phyloP scores from a whole-genome alignment of 2,113 vertebrate species.

The Pionites leucogaster region DNA sequence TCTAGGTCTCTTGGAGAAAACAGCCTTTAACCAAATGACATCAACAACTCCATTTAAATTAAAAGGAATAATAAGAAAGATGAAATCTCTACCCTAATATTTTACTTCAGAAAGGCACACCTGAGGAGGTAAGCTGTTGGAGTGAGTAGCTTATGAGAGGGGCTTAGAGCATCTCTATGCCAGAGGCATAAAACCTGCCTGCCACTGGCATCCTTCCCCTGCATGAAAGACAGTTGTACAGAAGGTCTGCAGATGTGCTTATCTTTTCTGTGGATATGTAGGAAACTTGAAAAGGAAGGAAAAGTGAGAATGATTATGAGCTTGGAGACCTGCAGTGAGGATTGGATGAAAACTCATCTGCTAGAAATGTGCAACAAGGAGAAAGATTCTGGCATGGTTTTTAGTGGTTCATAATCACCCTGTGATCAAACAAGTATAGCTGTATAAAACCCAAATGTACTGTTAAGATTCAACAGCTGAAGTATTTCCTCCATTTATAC shows the following conservation, averaged over 20 bases:
- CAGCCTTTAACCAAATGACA: not conserved
- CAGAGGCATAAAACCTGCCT: not conserved
- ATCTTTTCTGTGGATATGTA: not conserved
- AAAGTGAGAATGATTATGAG: not conserved
- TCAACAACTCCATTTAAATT: not conserved
- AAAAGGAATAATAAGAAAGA: not conserved
- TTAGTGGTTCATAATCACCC: not conserved
- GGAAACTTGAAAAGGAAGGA: not conserved
- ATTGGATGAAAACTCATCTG: not conserved
- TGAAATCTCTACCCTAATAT: not conserved
- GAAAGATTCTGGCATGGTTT: not conserved
- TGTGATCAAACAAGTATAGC: not conserved
- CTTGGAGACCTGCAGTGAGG: not conserved
- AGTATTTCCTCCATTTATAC: not conserved
- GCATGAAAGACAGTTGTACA: fast-evolving
- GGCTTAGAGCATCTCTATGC: not conserved
- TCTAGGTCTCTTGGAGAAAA: not conserved
- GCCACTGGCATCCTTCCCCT: not conserved
- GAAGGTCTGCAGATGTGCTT: fast-evolving
- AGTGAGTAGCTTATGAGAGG: not conserved
- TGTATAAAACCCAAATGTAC: not conserved
- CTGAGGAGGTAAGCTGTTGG: not conserved
- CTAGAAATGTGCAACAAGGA: not conserved
- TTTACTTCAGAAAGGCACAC: not conserved
- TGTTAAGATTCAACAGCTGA: not conserved